Base-by-base conservation (phyloP, 2,888 invertebrate species). In the Apamea monoglypha region DNA sequence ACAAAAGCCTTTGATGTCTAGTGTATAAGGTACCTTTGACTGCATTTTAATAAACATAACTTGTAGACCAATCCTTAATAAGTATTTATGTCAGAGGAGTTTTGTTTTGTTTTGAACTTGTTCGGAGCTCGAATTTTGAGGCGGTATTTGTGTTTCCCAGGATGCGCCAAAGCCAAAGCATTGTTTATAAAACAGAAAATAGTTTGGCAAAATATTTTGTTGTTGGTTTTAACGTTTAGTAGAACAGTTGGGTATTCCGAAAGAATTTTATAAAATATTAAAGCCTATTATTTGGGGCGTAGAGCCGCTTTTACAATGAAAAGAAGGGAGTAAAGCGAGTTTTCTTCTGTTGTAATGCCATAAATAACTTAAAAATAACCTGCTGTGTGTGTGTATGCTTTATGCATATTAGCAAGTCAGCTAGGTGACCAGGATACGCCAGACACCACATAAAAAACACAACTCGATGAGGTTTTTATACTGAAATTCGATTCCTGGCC, bases 121-220 rank as follows among this genome's bases (percentile, higher is more conserved):
- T 76, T 82, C 16, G 77, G 67, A 76, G 40, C 66, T 6, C 21
- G 29, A 70, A 81, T 67, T 77, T 83, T 77, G 77, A 70, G 29
- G 83, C 44, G 44, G 78, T 71, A 81, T 81, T 81, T 25, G 18
- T 83, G 50, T 61, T 81, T 82, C 1, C 82, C 50, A 66, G 82
- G 56, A 76, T 82, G 56, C 81, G 64, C 61, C 59, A 81, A 81
- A 81, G 82, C 74, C 68, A 82, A 81, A 83, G 83, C 83, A 83
- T 82, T 81, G 83, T 77, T 83, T 61, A 29, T 59, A 40, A 59
- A 66, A 77, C 69, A 59, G 21, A 29, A 53, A 83, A 81, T 83
- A 83, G 83, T 81, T 81, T 16, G 1, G 36, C 2, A 21, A 77
- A 70, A 71, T 61, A 61, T 77, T 61, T 71, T 29, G 70, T 36